Base-by-base conservation (phyloP, 1,140 invertebrate species). In the Araneus ventricosus region DNA sequence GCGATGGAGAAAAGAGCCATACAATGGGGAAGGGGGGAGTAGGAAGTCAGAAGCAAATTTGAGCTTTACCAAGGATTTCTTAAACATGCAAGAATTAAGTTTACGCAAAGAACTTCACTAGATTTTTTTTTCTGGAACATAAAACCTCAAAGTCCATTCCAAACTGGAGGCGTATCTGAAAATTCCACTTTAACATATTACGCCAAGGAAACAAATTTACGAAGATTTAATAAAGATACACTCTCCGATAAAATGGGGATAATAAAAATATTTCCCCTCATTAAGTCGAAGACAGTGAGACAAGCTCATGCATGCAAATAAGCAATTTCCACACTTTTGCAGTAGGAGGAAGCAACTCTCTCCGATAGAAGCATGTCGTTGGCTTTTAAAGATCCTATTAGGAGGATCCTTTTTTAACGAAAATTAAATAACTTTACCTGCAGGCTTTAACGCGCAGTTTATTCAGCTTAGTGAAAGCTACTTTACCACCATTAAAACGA, bases 191-290 rank as follows among this genome's bases (percentile, higher is more conserved):
- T 34, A 34, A 30, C 20, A 37, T 14, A 34, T 75, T 37, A 17
- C 22, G 30, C 70, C 6, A 75, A 20, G 27, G 30, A 75, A 75
- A 75, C 34, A 75, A 37, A 75, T 14, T 75, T 20, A 34, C 30
- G 27, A 34, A 34, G 70, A 75, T 75, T 75, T 34, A 75, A 75
- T 75, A 75, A 75, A 75, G 70, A 75, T 75, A 34, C 22, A 6
- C 34, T 14, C 70, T 30, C 30, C 70, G 70, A 75, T 75, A 37
- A 75, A 20, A 34, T 75, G 70, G 17, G 30, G 30, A 30, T 75
- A 75, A 75, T 75, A 75, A 75, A 75, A 75, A 75, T 75, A 75
- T 75, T 75, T 75, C 70, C 70, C 70, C 70, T 75, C 70, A 75
- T 75, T 75, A 75, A 37, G 10, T 34, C 30, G 34, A 75, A 75